Evolutionary conservation across 2,797 vertebrate genomes (phyloP), one percentile per base, ranked within the genome.

Genomic region (Emydoidea blandingii): DNA sequence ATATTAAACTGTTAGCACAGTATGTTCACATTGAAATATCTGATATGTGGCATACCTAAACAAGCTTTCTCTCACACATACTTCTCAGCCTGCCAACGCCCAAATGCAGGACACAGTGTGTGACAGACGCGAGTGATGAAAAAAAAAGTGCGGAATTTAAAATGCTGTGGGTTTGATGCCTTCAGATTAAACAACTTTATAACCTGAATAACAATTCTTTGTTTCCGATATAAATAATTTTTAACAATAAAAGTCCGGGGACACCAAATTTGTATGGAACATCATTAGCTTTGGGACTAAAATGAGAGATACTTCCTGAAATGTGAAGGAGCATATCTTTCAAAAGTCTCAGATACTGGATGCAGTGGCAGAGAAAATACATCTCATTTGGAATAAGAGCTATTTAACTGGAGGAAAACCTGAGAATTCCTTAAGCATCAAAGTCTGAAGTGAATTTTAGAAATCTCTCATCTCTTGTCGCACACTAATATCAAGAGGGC

Each of bases 401-500:
- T 93, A 65, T 50, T 34, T 94, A 4, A 3, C 37, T 96, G 82
- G 47, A 89, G 62, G 83, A 87, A n/a, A 86, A 74, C 79, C 88
- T 59, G 87, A 14, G 79, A 93, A 88, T 91, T 87, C 87, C 80
- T 94, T 85, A 83, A 94, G 59, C 85, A 52, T 52, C 87, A 47
- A 94, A 94, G 81, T 76, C 16, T 84, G 92, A 54, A 81, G 0
- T 72, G 89, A 87, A 14, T 95, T 96, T 95, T 92, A 95, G 90
- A 94, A 95, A 91, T 91, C 82, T 95, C 80, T 96, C 95, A 44
- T 87, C 25, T 90, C 89, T 54, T 95, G 93, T 96, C 92, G 53
- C 86, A 89, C 52, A 89, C 94, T 86, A 95, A 95, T 94, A 90
- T 92, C 83, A 62, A 82, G 79, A 95, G 80, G 84, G 91, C 89